Evolutionary conservation across 2,888 invertebrate species (phyloP).

Genomic region (Antheraea yamamai): DNA sequence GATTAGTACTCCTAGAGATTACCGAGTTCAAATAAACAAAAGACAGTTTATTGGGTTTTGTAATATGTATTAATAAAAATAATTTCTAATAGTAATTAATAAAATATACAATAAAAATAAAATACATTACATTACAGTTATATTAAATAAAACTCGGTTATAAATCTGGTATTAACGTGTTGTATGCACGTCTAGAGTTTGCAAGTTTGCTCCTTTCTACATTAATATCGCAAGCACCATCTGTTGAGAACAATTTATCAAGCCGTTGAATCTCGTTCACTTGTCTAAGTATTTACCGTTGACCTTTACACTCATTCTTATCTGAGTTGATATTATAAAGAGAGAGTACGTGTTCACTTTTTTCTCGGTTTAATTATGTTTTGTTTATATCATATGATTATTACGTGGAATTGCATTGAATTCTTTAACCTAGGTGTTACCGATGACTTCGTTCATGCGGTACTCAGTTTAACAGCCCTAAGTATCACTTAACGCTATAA

Average conservation of each 20-base stretch:
- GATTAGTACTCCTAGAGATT: too few relatives aligned
- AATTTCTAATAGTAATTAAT: not conserved
- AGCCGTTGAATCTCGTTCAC: conserved; percentile 2
- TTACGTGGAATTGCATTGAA: too few relatives aligned
- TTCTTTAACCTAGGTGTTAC: too few relatives aligned
- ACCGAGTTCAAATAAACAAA: too few relatives aligned
- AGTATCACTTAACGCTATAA: too few relatives aligned
- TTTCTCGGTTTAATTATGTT: conserved; percentile 4
- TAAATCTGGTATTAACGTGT: not conserved
- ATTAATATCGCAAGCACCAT: conserved; percentile 11
- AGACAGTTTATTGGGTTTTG: too few relatives aligned
- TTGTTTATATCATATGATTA: not conserved
- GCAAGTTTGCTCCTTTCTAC: conserved; percentile 4
- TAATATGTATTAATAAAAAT: not conserved
- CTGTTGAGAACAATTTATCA: conserved; percentile 9
- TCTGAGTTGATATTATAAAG: conserved; percentile 9
- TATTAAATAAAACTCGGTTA: not conserved
- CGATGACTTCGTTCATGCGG: too few relatives aligned
- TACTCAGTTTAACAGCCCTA: too few relatives aligned
- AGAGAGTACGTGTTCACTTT: conserved; percentile 4
- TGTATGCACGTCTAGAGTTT: not conserved
- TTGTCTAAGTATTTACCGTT: conserved; percentile 10
- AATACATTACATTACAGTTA: too few relatives aligned
- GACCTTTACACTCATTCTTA: conserved; percentile 9
- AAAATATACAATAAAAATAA: not conserved